Evolutionary conservation across 2,797 vertebrate genomes (phyloP), one percentile per base, ranked within the genome.

Genomic region (Fistularia commersonii): DNA sequence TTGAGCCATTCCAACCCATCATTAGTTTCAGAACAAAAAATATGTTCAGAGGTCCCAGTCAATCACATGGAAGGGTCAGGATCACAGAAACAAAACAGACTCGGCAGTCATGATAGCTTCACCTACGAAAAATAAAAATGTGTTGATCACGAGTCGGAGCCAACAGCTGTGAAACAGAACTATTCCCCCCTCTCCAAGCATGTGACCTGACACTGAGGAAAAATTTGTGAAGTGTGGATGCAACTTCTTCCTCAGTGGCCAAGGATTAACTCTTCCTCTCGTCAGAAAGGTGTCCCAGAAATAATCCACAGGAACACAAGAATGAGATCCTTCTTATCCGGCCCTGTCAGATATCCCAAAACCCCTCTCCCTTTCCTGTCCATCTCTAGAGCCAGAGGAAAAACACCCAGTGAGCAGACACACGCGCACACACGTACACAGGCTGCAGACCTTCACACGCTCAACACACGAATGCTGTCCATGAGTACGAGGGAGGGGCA

Each of bases 1-100:
- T 41, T 60, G 57, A 51, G 48, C 68, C 51, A 54, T 72, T 72
- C 64, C 67, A 72, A 59, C 57, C 69, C 41, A 45, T 79, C 69
- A 73, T 78, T 81, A 80, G 81, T 78, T 61, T 61, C 51, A 66
- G 73, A 79, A 86, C 82, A 85, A 85, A 79, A 72, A 80, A 38
- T 65, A 67, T 47, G 68, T 77, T 77, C 61, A 58, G 59, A 74
- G 72, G 69, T 62, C 74, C 61, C 52, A 32, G 66, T 82, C 61
- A 77, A 82, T 67, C 82, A 81, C 73, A 64, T 23, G 8, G 44
- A 53, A 51, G 57, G 58, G 61, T 77, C 70, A 45, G 54, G 54
- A 51, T 76, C 56, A 53, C 67, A 69, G 57, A 59, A 56, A 74
- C 64, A 72, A 74, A 72, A 83, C 60, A 77, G 46, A 43, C 51